Base-by-base conservation (phyloP, 2,797 vertebrate genomes). In the Discoglossus pictus region DNA sequence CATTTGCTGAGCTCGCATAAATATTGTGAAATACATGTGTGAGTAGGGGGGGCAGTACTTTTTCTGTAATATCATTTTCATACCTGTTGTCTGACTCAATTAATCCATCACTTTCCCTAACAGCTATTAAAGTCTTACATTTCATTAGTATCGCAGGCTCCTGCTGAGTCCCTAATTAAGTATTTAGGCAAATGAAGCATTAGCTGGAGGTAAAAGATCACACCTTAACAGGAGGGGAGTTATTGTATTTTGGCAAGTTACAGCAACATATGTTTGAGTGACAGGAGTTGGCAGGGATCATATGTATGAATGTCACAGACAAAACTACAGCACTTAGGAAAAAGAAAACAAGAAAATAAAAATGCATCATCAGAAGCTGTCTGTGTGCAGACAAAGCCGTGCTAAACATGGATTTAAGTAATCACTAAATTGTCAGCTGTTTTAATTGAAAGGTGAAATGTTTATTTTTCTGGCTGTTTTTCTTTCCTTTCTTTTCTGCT, bases 71-170 rank as follows among this genome's bases (percentile, higher is more conserved):
- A 48, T 47, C 20, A 31, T 31, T 27, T 43, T 56, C 15, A 48
- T 55, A 56, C 46, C 47, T 66, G 42, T 35, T 48, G 42, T 43
- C 63, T 47, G 15, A 15, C n/a, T 16, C 40, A 43, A 43, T 43
- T 20, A 59, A 67, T 68, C 65, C 55, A 68, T 68, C 55, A 68
- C 55, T 67, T 68, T 68, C 47, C 38, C 17, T 59, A 47, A 53
- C 35, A 80, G 73, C 79, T 77, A 73, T 82, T 80, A 79, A 83
- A 81, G 79, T 80, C 67, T 82, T 84, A 78, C 70, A 68, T 75
- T 79, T 71, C 77, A 84, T 84, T 86, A 86, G 83, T 76, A 79
- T 83, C 76, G 79, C 82, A 82, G 80, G 79, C 77, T 79, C 79
- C 75, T 68, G 70, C 34, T 83, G 82, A 86, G 67, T 76, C 79